These are phyloP conservation scores for Steinernema feltiae DNA, from an alignment of 1,140 invertebrate species.

Conservation along the genomic window DNA sequence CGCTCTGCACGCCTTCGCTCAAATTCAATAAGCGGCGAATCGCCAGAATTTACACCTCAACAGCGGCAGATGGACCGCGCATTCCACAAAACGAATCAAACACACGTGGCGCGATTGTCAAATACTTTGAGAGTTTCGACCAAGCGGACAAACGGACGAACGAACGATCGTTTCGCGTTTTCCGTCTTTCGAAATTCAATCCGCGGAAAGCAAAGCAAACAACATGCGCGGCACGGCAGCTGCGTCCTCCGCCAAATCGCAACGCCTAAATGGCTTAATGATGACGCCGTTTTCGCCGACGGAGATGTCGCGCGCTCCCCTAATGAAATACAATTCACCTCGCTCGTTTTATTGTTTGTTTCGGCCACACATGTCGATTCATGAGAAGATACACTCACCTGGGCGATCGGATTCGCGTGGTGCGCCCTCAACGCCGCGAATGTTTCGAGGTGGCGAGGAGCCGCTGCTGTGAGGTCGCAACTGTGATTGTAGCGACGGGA, in stretches of 20 bases:
- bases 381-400: background rate
- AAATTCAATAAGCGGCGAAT: too few species aligned
- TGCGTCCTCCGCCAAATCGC: background rate
- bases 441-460: background rate
- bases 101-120: too few species aligned
- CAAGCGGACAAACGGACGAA: background rate
- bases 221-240: too few species aligned
- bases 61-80: too few species aligned
- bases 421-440: background rate
- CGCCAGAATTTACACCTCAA: too few species aligned
- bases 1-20: too few species aligned
- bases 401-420: background rate
- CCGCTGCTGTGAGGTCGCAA: background rate
- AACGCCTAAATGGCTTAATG: background rate
- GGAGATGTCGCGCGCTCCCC: background rate
- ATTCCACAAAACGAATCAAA: too few species aligned
- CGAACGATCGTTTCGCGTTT: background rate
- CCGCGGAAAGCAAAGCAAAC: background rate
- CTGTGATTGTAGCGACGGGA: constrained; percentile 10
- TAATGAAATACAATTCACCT: too few species aligned
- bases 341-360: too few species aligned
- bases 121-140: background rate
- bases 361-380: too few species aligned
- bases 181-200: background rate
- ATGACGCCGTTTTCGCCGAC: background rate